Percentiles rank a stretch among this genome's conserved stretches.
Conservation (phyloP, 2,797 vertebrate genomes). For the Triplophysa bombifrons region DNA sequence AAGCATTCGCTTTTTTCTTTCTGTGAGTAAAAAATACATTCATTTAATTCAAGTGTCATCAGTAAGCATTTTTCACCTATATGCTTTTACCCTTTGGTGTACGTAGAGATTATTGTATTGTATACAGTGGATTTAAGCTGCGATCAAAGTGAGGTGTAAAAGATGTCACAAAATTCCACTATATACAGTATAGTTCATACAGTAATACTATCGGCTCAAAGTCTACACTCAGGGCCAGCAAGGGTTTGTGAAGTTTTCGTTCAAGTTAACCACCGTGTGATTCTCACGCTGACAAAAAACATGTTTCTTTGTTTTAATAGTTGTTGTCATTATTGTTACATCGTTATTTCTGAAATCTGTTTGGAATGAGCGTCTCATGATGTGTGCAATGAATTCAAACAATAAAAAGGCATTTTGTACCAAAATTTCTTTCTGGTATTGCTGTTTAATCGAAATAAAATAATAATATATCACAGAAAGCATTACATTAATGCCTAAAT, state of each 20-base stretch:
- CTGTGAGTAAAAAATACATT: background rate
- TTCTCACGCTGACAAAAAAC: background rate
- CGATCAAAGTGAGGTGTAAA: background rate
- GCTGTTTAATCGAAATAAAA: background rate
- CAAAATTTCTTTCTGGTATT: slow-evolving; percentile 38
- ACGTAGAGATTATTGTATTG: slow-evolving; percentile 10
- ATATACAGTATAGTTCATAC: slow-evolving; percentile 1
- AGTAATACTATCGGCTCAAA: background rate
- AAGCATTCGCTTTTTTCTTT: background rate
- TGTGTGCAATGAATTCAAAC: slow-evolving; percentile 80
- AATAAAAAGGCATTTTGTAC: slow-evolving; percentile 89
- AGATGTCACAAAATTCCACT: background rate
- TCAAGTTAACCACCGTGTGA: slow-evolving; percentile 4
- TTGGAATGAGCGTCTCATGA: slow-evolving; percentile 76
- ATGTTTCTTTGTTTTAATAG: slow-evolving; percentile 10
- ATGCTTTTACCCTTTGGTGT: slow-evolving; percentile 33
- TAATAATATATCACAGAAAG: background rate
- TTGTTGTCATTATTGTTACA: slow-evolving; percentile 15
- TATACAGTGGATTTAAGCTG: background rate
- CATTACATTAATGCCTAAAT: background rate
- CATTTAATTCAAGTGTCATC: slow-evolving; percentile 27
- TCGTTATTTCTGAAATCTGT: slow-evolving; percentile 60
- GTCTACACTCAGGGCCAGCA: slow-evolving; percentile 25
- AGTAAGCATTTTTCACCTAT: slow-evolving; percentile 14
- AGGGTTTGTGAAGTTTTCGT: slow-evolving; percentile 5